These are phyloP conservation scores for Coreoperca whiteheadi DNA, from an alignment of 2,113 vertebrate genomes.

Conservation along the genomic window DNA sequence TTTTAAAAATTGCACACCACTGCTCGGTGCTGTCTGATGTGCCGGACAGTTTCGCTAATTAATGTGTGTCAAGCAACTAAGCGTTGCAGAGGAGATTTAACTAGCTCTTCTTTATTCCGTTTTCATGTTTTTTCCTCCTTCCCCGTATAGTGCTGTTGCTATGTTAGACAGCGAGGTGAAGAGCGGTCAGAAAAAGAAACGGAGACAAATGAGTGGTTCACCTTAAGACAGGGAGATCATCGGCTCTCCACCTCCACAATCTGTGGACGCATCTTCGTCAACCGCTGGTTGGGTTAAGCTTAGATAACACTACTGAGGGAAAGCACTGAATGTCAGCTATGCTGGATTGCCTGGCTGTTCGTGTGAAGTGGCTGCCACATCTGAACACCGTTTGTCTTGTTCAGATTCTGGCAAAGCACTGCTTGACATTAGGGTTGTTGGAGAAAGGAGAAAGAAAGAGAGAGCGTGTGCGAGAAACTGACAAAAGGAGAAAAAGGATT, in stretches of 20 bases:
- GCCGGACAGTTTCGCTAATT: conserved; percentile 48
- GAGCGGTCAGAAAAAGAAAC: conserved; percentile 12
- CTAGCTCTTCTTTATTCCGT: conserved; percentile 22
- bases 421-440: conserved; percentile 22
- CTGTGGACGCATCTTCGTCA: not conserved
- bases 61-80: conserved; percentile 36
- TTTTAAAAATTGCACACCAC: conserved; percentile 40
- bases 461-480: not conserved
- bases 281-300: not conserved
- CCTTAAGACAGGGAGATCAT: conserved; percentile 24
- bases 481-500: not conserved
- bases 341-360: conserved; percentile 10
- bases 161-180: not conserved
- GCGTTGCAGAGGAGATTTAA: conserved; percentile 4
- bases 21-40: conserved; percentile 8
- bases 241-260: conserved; percentile 22
- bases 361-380: conserved; percentile 46
- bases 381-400: too few species aligned
- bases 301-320: conserved; percentile 8
- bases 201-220: conserved; percentile 23
- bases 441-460: conserved; percentile 14
- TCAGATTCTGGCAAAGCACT: too few species aligned
- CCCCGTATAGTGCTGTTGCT: not conserved
- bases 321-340: conserved; percentile 12
- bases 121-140: not conserved